Conservation (phyloP, 2,113 vertebrate genomes). For the Pseudolaguvia tuberculata region DNA sequence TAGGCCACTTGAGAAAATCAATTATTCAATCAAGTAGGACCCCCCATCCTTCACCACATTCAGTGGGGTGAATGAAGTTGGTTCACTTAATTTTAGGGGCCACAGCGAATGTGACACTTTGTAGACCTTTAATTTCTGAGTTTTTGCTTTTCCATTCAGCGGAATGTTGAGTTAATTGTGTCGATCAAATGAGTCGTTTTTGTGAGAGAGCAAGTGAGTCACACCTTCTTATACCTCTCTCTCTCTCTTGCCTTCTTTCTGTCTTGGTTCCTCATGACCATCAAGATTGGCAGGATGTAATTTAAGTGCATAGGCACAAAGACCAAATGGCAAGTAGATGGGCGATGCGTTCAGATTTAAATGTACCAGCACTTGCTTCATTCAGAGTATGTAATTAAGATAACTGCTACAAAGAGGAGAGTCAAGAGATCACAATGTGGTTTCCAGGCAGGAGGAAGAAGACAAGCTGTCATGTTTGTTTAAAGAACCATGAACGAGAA, state of each 20-base stretch:
- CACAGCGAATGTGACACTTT: slow-evolving; percentile 72
- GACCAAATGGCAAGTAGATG: slow-evolving; percentile 74
- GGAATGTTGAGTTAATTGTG: slow-evolving; percentile 75
- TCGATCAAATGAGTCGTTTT: slow-evolving; percentile 71
- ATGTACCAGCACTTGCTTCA: slow-evolving; percentile 64
- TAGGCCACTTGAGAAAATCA: slow-evolving; percentile 88
- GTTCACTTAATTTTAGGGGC: slow-evolving; percentile 94
- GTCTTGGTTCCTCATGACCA: slow-evolving; percentile 61
- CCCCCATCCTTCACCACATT: slow-evolving; percentile 73
- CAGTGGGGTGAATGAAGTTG: slow-evolving; percentile 79
- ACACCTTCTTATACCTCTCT: slow-evolving; percentile 31
- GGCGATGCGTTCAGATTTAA: slow-evolving; percentile 70
- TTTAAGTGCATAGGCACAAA: slow-evolving; percentile 77
- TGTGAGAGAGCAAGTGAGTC: slow-evolving; percentile 48
- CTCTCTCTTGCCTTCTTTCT: slow-evolving; percentile 54
- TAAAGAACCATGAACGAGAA: slow-evolving; percentile 28
- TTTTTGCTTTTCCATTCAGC: slow-evolving; percentile 69
- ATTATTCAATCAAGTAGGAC: slow-evolving; percentile 98
- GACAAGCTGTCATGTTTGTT: slow-evolving; percentile 28
- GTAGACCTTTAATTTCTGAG: slow-evolving; percentile 71
- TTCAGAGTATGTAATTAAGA: slow-evolving; percentile 74
- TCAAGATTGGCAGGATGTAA: slow-evolving; percentile 76
- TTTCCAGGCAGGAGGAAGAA: slow-evolving; percentile 26
- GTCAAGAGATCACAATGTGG: slow-evolving; percentile 53
- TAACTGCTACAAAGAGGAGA: slow-evolving; percentile 69